phyloP scores from a whole-genome alignment of 2,888 invertebrate species.

The Orchestes rusci region DNA sequence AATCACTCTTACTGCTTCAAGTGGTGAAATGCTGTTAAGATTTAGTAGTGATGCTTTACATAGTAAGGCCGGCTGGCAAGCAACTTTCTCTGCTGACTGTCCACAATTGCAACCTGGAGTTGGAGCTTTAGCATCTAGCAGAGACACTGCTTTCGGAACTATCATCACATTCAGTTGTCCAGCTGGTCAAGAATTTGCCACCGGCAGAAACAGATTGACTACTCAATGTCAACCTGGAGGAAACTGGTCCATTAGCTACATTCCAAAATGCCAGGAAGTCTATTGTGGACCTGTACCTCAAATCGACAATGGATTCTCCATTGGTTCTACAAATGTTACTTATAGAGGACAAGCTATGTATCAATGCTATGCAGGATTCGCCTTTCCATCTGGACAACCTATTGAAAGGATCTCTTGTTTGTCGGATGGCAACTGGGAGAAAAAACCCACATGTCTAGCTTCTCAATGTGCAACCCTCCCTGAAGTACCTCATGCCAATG shows the following conservation, averaged over 20 bases:
- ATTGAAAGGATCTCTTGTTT: slow-evolving; percentile 85
- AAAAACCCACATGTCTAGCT: slow-evolving; percentile 80
- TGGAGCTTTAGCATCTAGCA: slow-evolving; percentile 82
- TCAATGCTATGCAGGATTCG: slow-evolving; percentile 94
- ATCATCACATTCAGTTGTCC: slow-evolving; percentile 86
- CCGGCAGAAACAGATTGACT: slow-evolving; percentile 74
- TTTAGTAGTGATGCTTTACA: slow-evolving; percentile 85
- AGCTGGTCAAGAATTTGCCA: slow-evolving; percentile 88
- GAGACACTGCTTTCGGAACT: slow-evolving; percentile 89
- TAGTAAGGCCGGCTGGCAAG: slow-evolving; percentile 78
- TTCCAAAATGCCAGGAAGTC: slow-evolving; percentile 90
- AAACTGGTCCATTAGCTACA: slow-evolving; percentile 86
- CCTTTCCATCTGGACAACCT: slow-evolving; percentile 80
- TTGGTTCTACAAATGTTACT: slow-evolving; percentile 91
- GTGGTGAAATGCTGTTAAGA: slow-evolving; percentile 84
- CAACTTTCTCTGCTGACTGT: slow-evolving; percentile 89
- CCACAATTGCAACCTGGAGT: slow-evolving; percentile 76
- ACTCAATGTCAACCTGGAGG: slow-evolving; percentile 85
- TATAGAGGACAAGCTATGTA: slow-evolving; percentile 90
- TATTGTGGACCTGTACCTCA: slow-evolving; percentile 97
- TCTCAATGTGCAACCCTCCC: slow-evolving; percentile 84
- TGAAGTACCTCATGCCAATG: slow-evolving; percentile 81
- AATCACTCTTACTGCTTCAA: slow-evolving; percentile 84
- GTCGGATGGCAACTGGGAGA: slow-evolving; percentile 87
- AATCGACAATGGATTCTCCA: slow-evolving; percentile 95